phyloP scores from a whole-genome alignment of 1,140 invertebrate species.

The Lepidotrigona ventralis region DNA sequence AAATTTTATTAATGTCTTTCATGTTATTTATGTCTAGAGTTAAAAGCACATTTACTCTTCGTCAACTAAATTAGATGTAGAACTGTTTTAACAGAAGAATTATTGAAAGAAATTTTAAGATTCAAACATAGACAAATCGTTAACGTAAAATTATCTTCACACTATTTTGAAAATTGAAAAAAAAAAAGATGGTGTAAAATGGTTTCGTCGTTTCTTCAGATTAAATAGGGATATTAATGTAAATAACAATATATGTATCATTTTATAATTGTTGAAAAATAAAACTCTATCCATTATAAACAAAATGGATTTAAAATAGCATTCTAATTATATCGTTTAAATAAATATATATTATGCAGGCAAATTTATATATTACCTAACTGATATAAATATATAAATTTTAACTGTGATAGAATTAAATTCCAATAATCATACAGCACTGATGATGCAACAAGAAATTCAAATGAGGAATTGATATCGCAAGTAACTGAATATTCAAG shows the following conservation, averaged over 20 bases:
- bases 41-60: neutral
- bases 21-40: neutral
- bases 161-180: neutral
- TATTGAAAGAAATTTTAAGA: neutral
- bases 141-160: neutral
- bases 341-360: neutral
- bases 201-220: neutral
- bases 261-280: slow-evolving; percentile 44
- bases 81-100: neutral
- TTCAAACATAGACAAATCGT: neutral
- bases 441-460: too few species aligned
- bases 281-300: slow-evolving; percentile 21
- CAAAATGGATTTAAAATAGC: neutral
- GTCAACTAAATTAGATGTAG: too few species aligned
- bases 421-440: neutral
- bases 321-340: neutral
- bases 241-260: slow-evolving; percentile 32
- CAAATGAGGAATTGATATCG: too few species aligned
- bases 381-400: neutral
- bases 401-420: neutral
- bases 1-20: neutral
- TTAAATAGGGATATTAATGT: slow-evolving; percentile 17
- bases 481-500: neutral
- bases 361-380: neutral
- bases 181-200: neutral